Evolutionary conservation across 1,140 invertebrate genomes (phyloP), one percentile per base, ranked within the genome.

Genomic region (Plectus sambesii): DNA sequence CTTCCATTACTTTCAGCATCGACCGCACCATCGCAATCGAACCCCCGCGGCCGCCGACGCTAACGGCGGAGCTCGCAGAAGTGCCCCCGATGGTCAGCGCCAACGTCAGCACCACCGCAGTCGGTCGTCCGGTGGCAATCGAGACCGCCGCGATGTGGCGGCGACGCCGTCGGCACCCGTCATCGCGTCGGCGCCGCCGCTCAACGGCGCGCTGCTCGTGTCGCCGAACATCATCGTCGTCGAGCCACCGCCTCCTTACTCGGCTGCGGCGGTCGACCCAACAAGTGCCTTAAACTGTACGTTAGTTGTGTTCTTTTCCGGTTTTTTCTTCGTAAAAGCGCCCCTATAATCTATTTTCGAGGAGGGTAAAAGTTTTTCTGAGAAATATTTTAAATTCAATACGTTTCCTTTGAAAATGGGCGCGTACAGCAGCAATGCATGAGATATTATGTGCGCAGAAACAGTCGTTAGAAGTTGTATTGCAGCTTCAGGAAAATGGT

Each of bases 211-310:
- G 9, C 25, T 33, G 47, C 24, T 17, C 6, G n/a, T 15, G 2
- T 2, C 17, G 17, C 19, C 48, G 30, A 53, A 33, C n/a, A 8
- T 27, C 22, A 44, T 60, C 47, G 51, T 59, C 6, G 36, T 59
- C 2, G 57, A 59, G 30, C 57, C 63, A 9, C 63, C 63, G 1
- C 64, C 63, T 17, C 61, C 63, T 5, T 66, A 66, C 40, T 42
- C 56, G 4, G 35, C 59, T 5, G 54, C 56, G n/a, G n/a, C n/a
- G n/a, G n/a, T n/a, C n/a, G n/a, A n/a, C n/a, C n/a, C n/a, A n/a
- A n/a, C n/a, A n/a, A n/a, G n/a, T n/a, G n/a, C n/a, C n/a, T n/a
- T n/a, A n/a, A n/a, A n/a, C n/a, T n/a, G n/a, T n/a, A n/a, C n/a
- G n/a, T n/a, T n/a, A n/a, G n/a, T n/a, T n/a, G n/a, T n/a, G n/a